Evolutionary conservation across 2,888 invertebrate species (phyloP).

Genomic region (Pteria penguin): DNA sequence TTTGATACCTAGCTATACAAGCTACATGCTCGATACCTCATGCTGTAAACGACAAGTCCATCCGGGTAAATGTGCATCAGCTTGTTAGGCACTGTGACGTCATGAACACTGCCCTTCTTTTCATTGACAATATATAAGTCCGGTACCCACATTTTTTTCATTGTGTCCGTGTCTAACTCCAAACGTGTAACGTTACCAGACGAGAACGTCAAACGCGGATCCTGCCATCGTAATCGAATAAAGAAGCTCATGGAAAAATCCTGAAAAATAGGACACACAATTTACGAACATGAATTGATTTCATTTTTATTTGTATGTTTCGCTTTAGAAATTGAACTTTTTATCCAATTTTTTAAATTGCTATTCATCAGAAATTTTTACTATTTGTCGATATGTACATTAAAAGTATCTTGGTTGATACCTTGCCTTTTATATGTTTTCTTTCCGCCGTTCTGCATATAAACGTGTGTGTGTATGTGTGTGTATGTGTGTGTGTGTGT

Average conservation of each 20-base stretch:
- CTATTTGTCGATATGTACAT: too few species aligned
- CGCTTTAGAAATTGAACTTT: too few species aligned
- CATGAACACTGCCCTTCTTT: slow-evolving; percentile 71
- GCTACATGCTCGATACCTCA: slow-evolving; percentile 57
- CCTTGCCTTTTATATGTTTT: too few species aligned
- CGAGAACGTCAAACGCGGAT: slow-evolving; percentile 58
- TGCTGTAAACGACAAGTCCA: slow-evolving; percentile 66
- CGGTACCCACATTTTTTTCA: slow-evolving; percentile 72
- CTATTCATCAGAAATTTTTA: too few species aligned
- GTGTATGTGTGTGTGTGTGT: too few species aligned
- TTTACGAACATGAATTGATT: too few species aligned
- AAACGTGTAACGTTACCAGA: slow-evolving; percentile 55
- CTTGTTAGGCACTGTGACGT: slow-evolving; percentile 73
- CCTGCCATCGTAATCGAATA: slow-evolving; percentile 68
- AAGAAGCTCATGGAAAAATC: slow-evolving; percentile 69
- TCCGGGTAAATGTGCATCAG: slow-evolving; percentile 72
- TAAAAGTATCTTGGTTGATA: too few species aligned
- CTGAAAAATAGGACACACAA: slow-evolving; percentile 42
- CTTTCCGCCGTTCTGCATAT: too few species aligned
- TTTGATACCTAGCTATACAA: too few species aligned
- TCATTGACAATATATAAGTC: slow-evolving; percentile 75
- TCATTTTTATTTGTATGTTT: too few species aligned
- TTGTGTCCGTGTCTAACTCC: slow-evolving; percentile 70
- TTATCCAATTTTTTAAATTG: too few species aligned
- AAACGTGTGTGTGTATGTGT: too few species aligned